These are phyloP conservation scores for Cyprinella venusta DNA, from an alignment of 2,797 vertebrate species.

Conservation along the genomic window DNA sequence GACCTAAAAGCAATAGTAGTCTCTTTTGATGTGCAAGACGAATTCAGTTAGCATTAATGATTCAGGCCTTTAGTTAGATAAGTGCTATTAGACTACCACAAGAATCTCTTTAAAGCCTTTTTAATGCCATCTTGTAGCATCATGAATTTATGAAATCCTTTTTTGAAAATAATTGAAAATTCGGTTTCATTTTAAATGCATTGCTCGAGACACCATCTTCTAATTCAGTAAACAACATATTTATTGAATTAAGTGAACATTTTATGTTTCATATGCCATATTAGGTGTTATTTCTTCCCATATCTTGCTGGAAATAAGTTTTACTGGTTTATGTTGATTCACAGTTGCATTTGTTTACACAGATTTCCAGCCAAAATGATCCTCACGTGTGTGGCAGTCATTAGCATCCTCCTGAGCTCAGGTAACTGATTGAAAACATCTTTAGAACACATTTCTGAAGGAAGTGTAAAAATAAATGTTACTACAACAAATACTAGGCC, in stretches of 20 bases:
- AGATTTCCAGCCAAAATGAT: slow-evolving; percentile 71
- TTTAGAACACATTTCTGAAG: not conserved
- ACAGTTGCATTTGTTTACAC: slow-evolving; percentile 41
- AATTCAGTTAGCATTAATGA: slow-evolving; percentile 11
- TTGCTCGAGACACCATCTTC: not conserved
- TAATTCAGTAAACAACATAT: not conserved
- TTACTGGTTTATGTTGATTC: slow-evolving; percentile 36
- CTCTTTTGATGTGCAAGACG: not conserved
- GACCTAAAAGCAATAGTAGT: not conserved
- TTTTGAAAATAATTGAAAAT: not conserved
- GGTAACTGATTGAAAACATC: slow-evolving; percentile 63
- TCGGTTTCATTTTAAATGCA: not conserved
- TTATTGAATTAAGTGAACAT: not conserved
- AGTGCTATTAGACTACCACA: not conserved
- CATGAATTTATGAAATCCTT: not conserved
- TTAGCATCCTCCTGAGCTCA: slow-evolving; percentile 70
- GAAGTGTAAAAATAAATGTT: not conserved
- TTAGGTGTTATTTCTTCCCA: not conserved
- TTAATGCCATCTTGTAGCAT: not conserved
- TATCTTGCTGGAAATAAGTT: not conserved
- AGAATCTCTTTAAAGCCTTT: slow-evolving; percentile 10
- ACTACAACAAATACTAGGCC: not conserved
- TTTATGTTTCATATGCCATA: not conserved
- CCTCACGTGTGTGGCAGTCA: slow-evolving; percentile 60
- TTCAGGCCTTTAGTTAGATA: not conserved